A percentile compares a stretch with the other conserved stretches of the same genome.
These are phyloP conservation scores for Nematostella vectensis DNA, from an alignment of 92 coral and sea anemone species.

Conservation along the genomic window DNA sequence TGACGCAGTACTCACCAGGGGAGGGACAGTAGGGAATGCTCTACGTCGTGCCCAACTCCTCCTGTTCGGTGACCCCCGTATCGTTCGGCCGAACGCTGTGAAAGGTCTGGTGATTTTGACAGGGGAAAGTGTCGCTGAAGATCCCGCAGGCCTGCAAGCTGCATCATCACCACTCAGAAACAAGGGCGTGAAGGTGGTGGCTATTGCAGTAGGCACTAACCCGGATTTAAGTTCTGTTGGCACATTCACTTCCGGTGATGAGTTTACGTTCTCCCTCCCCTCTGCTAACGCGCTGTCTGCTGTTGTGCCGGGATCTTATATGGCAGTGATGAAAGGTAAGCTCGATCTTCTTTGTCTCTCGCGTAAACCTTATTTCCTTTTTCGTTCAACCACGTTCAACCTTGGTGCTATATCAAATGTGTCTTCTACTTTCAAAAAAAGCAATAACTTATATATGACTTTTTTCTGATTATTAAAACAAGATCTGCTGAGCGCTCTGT, in stretches of 20 bases:
- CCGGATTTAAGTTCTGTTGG: slow-evolving; percentile 38
- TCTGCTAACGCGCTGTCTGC: slow-evolving; percentile 40
- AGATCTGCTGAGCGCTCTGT: too few relatives aligned
- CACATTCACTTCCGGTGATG: slow-evolving; percentile 58
- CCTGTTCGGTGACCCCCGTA: slow-evolving; percentile 30
- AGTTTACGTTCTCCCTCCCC: slow-evolving; percentile 49
- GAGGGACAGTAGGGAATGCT: slow-evolving; percentile 61
- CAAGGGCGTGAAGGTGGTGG: slow-evolving; percentile 58
- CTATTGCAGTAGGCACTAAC: slow-evolving; percentile 64
- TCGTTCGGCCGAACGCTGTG: slow-evolving; percentile 52
- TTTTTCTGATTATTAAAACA: too few relatives aligned
- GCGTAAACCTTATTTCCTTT: too few relatives aligned
- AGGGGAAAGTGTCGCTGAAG: slow-evolving; percentile 49
- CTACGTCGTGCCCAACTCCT: slow-evolving; percentile 38
- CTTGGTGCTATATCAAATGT: too few relatives aligned
- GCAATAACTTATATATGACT: too few relatives aligned
- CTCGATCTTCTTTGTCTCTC: too few relatives aligned
- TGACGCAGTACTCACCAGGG: slow-evolving; percentile 21
- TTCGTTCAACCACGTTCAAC: too few relatives aligned
- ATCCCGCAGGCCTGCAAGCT: slow-evolving; percentile 24
- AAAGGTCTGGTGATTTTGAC: slow-evolving; percentile 70
- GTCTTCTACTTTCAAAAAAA: too few relatives aligned
- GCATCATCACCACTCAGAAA: slow-evolving; percentile 44
- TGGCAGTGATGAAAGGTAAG: slow-evolving; percentile 65
- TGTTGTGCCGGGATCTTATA: slow-evolving; percentile 64